Percentiles rank a stretch among this genome's conserved stretches.
Evolutionary conservation across 1,140 invertebrate genomes (phyloP).

Genomic region (Zaprionus tsacasi): DNA sequence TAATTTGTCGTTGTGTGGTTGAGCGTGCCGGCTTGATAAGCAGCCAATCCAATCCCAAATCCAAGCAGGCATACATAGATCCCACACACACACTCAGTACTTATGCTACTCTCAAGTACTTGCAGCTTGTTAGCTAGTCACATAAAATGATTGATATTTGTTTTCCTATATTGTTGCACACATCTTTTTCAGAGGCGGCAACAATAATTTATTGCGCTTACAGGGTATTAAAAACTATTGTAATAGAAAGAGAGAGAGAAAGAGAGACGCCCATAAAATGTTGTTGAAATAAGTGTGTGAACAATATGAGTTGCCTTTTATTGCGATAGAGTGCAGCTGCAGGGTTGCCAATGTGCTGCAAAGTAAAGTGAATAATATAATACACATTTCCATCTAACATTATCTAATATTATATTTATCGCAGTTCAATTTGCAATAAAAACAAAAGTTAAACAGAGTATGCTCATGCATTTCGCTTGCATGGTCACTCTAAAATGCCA

Average conservation of each 20-base stretch:
- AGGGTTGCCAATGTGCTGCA: not conserved
- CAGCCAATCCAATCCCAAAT: constrained; percentile 29
- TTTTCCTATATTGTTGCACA: constrained; percentile 23
- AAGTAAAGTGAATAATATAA: too few species aligned
- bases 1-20: constrained; percentile 69
- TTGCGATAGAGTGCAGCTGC: not conserved
- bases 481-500: too few species aligned
- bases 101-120: constrained; percentile 19
- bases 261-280: constrained; percentile 15
- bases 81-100: constrained; percentile 23
- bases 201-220: not conserved
- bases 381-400: too few species aligned
- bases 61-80: constrained; percentile 13
- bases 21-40: constrained; percentile 46
- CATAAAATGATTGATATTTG: constrained; percentile 46
- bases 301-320: constrained; percentile 4
- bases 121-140: constrained; percentile 40
- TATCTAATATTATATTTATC: not conserved
- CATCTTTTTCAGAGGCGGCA: constrained; percentile 16
- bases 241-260: too few species aligned
- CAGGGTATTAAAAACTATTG: constrained; percentile 22
- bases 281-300: constrained; percentile 25
- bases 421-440: too few species aligned
- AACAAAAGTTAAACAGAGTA: too few species aligned
- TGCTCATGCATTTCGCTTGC: too few species aligned